Base-by-base conservation (phyloP, 2,113 vertebrate genomes). In the Pelmatolapia mariae region DNA sequence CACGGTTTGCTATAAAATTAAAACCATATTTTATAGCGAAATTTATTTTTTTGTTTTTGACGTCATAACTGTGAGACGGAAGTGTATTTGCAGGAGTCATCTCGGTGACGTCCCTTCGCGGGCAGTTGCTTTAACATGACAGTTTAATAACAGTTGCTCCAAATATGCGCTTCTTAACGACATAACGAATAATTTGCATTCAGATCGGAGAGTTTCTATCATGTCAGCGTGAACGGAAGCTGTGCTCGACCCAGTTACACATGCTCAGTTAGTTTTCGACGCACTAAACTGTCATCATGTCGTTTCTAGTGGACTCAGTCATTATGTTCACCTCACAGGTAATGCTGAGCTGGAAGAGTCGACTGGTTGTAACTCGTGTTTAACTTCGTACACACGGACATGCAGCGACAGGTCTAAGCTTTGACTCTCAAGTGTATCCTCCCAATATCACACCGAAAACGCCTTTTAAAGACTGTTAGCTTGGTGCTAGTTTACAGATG, bases 321-420 rank as follows among this genome's bases (percentile, higher is more conserved):
- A 98, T 99, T 88, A 98, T 98, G 98, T 96, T 99, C 93, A 98
- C 98, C 68, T 99, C 98, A 7, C 98, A 99, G 98, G 98, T 99
- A 95, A 90, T 3, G 2, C 3, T 18, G n/a, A 79, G n/a, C 45
- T 86, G 8, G 13, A 63, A 54, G 15, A 54, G 36, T 50, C 43
- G 8, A 18, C 19, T 9, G 19, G 33, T 36, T 43, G 12, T 68
- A 11, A 57, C 22, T 11, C 11, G 18, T 53, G 5, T 54, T 71
- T 71, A 50, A 40, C 7, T 9, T 31, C 18, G 26, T 33, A 18
- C 10, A 13, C 45, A 13, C 6, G 73, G 15, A 31, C 73, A 50
- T 78, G 2, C 16, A 78, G 71, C 19, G 6, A 11, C 26, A 47
- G 71, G 71, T 31, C 26, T 31, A 19, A 50, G 16, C 10, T 47